Evolutionary conservation across 1,140 invertebrate species (phyloP).

Genomic region (Ceratina calcarata): DNA sequence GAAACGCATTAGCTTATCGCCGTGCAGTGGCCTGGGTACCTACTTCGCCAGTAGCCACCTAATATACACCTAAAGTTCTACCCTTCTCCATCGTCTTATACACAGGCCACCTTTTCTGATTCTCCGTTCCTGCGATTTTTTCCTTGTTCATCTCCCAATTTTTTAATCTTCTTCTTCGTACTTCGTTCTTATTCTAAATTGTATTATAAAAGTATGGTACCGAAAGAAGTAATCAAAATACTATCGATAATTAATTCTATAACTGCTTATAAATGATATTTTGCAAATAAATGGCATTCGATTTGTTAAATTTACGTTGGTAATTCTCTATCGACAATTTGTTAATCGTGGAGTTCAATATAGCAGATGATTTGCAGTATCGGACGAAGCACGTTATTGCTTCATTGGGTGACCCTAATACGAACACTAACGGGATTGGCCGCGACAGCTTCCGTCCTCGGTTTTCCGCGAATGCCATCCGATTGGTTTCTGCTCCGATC

Average conservation of each 20-base stretch:
- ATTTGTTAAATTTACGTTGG: background rate
- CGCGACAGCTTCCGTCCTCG: slow-evolving; percentile 37
- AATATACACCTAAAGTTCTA: slow-evolving; percentile 58
- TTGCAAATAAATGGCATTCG: too few relatives aligned
- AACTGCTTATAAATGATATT: too few relatives aligned
- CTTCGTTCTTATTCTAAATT: too few relatives aligned
- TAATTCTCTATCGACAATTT: background rate
- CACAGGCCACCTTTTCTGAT: background rate
- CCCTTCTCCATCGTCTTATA: slow-evolving; percentile 2
- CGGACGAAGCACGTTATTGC: slow-evolving; percentile 11
- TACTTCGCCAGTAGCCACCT: slow-evolving; percentile 63
- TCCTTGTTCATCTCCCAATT: background rate
- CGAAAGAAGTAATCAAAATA: too few relatives aligned
- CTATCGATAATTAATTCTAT: too few relatives aligned
- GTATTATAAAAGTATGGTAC: too few relatives aligned
- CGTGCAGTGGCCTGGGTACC: slow-evolving; percentile 54
- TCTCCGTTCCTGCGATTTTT: background rate
- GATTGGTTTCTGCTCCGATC: slow-evolving; percentile 53
- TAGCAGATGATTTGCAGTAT: slow-evolving; percentile 11
- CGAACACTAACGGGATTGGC: slow-evolving; percentile 55
- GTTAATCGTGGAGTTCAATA: background rate
- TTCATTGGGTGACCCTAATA: slow-evolving; percentile 42
- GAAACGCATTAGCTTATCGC: slow-evolving; percentile 76
- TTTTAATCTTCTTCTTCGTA: too few relatives aligned
- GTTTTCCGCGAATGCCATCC: slow-evolving; percentile 44